Percentiles rank a stretch among this genome's conserved stretches.
Conservation (phyloP, 2,888 invertebrate genomes). For the Limnephilus auricula region DNA sequence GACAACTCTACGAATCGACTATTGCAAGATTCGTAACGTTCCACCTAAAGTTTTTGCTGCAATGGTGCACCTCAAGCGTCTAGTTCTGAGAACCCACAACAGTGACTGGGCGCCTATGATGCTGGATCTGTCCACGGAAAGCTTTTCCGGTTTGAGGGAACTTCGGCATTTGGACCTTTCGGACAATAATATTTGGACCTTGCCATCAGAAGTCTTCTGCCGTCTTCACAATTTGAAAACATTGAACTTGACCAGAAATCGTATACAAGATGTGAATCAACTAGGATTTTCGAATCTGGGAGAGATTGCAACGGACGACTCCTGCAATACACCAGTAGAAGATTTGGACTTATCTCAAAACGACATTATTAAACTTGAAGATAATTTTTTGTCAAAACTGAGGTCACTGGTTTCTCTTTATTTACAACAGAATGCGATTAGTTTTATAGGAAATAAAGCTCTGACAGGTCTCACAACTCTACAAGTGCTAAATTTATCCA, state of each 20-base stretch:
- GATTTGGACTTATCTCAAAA: constrained; percentile 86
- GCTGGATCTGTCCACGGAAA: constrained; percentile 84
- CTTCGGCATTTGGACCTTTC: constrained; percentile 83
- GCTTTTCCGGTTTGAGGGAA: constrained; percentile 83
- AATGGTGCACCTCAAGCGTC: constrained; percentile 81
- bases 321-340: constrained; percentile 84
- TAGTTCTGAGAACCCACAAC: constrained; percentile 86
- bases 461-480: constrained; percentile 83
- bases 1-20: constrained; percentile 84
- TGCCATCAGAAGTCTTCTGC: constrained; percentile 85
- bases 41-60: constrained; percentile 83
- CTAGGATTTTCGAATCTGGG: constrained; percentile 86
- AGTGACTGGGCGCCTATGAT: constrained; percentile 89
- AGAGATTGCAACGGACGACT: constrained; percentile 76
- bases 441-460: constrained; percentile 84
- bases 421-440: constrained; percentile 87
- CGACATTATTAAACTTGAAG: constrained; percentile 83
- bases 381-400: constrained; percentile 83
- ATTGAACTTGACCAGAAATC: constrained; percentile 86
- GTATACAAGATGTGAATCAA: constrained; percentile 86
- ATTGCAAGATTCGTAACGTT: constrained; percentile 87
- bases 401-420: constrained; percentile 82
- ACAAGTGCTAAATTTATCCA: constrained; percentile 86
- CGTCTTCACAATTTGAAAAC: constrained; percentile 82
- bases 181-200: constrained; percentile 87